Evolutionary conservation across 2,888 invertebrate species (phyloP), one percentile per base, ranked within the genome.

Genomic region (Apodemia hepburni): DNA sequence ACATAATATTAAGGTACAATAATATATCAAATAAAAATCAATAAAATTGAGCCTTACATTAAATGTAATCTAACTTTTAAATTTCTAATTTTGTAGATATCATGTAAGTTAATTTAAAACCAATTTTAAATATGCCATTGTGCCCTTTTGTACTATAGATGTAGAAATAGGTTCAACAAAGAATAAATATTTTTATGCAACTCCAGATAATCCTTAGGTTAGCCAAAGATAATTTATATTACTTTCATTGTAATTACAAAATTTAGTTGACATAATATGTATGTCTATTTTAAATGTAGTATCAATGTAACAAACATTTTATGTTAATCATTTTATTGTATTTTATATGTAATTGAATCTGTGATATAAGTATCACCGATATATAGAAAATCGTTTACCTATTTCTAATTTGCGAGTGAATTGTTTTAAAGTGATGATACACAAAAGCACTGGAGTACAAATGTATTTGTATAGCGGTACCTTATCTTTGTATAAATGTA

Each of bases 391-490:
- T 60, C 59, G 58, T 66, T 58, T 57, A 54, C 12, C 59, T 62
- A 59, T 64, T 64, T 64, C 58, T 58, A 58, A 59, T 65, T 69
- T 66, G 69, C 54, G 27, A 12, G 54, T 54, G 45, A 45, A 45
- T 45, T 45, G 45, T 27, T 54, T 51, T 18, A 17, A 15, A 51
- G 18, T 29, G 54, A 27, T 27, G 54, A 54, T 54, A 62, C 65
- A 68, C 65, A 77, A 75, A 76, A 77, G 85, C 86, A 87, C 85
- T 84, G 78, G 80, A 89, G 89, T 90, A 90, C 89, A 90, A 89
- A 89, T 78, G 54, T 60, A 64, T 62, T 62, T 66, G 65, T 66
- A 65, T 66, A 65, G 38, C 54, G 60, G 63, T 68, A 61, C 22
- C 29, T 61, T 61, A 58, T 58, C 45, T 58, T 62, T 62, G 61